A percentile compares a stretch with the other conserved stretches of the same genome.
phyloP scores from a whole-genome alignment of 2,888 invertebrate genomes.

The Philonicus albiceps region DNA sequence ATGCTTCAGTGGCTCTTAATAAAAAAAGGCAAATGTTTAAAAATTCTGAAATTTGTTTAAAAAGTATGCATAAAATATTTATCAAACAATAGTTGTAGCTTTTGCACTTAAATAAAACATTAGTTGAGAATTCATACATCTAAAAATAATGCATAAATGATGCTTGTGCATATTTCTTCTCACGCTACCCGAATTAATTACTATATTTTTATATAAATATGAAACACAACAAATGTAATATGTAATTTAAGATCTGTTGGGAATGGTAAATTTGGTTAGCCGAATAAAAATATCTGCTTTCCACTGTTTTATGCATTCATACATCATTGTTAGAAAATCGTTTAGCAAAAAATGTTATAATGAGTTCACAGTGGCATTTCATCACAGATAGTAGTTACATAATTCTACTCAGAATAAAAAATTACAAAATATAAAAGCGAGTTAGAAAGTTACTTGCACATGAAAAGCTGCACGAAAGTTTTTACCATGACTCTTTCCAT shows the following conservation, averaged over 20 bases:
- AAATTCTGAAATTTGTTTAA: neutral
- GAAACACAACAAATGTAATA: neutral
- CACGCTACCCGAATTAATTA: neutral
- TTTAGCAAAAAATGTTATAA: neutral
- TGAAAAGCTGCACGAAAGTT: neutral
- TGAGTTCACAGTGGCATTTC: slow-evolving; percentile 45
- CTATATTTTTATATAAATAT: neutral
- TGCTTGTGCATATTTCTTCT: neutral
- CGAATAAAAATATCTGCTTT: neutral
- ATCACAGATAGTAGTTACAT: slow-evolving; percentile 48
- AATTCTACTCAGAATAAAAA: slow-evolving; percentile 17
- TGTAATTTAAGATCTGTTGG: neutral
- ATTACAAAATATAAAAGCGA: neutral
- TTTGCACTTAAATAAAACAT: neutral
- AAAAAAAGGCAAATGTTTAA: slow-evolving; percentile 7
- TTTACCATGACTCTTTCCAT: neutral
- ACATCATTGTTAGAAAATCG: neutral
- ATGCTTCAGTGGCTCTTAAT: neutral
- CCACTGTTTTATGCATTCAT: neutral
- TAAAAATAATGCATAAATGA: neutral
- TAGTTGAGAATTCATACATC: neutral
- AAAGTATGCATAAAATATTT: neutral
- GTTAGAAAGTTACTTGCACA: slow-evolving; percentile 12
- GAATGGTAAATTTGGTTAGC: neutral
- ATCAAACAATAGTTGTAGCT: neutral